Percentiles rank a stretch among this genome's conserved stretches.
Evolutionary conservation across 2,888 invertebrate genomes (phyloP).

Genomic region (Luperina testacea): DNA sequence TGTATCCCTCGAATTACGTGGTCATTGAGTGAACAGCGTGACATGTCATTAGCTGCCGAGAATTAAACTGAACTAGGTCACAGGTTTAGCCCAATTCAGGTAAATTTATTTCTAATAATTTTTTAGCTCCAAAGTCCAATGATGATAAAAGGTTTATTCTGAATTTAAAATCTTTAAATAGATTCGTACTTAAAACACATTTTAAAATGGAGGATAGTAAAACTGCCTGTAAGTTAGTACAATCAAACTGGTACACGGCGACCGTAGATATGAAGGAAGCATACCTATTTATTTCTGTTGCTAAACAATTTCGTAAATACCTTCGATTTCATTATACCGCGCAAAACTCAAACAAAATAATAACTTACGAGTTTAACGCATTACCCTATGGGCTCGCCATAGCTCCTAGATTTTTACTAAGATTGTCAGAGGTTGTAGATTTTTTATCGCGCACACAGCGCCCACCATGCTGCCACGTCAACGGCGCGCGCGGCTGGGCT

Average conservation of each 20-base stretch:
- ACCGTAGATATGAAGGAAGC: constrained; percentile 40
- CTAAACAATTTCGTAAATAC: constrained; percentile 12
- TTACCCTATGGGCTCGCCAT: no score
- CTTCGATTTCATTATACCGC: constrained; percentile 8
- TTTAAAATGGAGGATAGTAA: constrained; percentile 56
- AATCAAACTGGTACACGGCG: constrained; percentile 35
- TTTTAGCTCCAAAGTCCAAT: constrained; percentile 33
- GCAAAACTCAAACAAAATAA: not conserved
- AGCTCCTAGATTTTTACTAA: no score
- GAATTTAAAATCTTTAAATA: constrained; percentile 42
- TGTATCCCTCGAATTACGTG: constrained; percentile 5
- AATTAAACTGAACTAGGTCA: constrained; percentile 5
- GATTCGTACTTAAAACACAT: constrained; percentile 41
- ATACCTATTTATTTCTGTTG: constrained; percentile 12
- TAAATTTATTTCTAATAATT: no score
- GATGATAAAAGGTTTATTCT: constrained; percentile 38
- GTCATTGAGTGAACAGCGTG: constrained; percentile 5
- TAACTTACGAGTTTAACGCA: no score
- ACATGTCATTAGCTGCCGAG: constrained; percentile 11
- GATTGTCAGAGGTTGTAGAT: not conserved
- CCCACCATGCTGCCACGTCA: constrained; percentile 59
- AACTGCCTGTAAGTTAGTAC: constrained; percentile 40
- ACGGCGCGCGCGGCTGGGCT: constrained; percentile 46
- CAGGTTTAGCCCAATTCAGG: not conserved
- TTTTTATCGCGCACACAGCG: not conserved